Evolutionary conservation across 35 echinoderm and acorn worm genomes (phyloP), one percentile per base, ranked within the genome.

Genomic region (Patiria miniata): DNA sequence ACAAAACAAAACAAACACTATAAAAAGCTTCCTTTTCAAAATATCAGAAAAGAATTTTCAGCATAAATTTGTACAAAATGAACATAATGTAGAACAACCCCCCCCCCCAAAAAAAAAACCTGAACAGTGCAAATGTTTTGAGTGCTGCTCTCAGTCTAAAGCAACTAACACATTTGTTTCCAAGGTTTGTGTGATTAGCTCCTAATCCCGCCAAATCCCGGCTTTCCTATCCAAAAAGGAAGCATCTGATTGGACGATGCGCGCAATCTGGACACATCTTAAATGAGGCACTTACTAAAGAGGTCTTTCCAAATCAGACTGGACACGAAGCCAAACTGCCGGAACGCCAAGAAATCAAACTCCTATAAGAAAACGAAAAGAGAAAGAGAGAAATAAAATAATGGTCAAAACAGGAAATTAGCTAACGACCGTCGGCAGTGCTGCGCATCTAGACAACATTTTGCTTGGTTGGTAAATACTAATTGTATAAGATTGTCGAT

Each of bases 301-400:
- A 82, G 51, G 80, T 82, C 80, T 9, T 15, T 51, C 6, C 51
- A 30, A 44, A 82, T 44, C 40, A 82, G 80, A 19, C 51, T 18
- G 23, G 30, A 52, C 40, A 82, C 80, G 23, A 52, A 82, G 47
- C 32, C 80, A 82, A 52, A 82, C 47, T 82, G 80, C 28, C 52
- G 15, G 5, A 82, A 1, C 3, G 80, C 50, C 51, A 82, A 12
- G 51, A 82, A 82, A 21, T 82, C 22, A 53, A 82, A 82, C 51
- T 82, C 40, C 80, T 82, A 28, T 26, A 51, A 33, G n/a, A 52
- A 44, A 21, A 51, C 5, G 28, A 33, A 82, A n/a, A 82, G 5
- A 78, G 36, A 37, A 78, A 47, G 12, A 47, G 42, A 6, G 42
- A 12, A 12, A 6, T 6, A 47, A 47, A n/a, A n/a, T n/a, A 60